phyloP scores from a whole-genome alignment of 2,888 invertebrate genomes.

The Spilarctia lutea region DNA sequence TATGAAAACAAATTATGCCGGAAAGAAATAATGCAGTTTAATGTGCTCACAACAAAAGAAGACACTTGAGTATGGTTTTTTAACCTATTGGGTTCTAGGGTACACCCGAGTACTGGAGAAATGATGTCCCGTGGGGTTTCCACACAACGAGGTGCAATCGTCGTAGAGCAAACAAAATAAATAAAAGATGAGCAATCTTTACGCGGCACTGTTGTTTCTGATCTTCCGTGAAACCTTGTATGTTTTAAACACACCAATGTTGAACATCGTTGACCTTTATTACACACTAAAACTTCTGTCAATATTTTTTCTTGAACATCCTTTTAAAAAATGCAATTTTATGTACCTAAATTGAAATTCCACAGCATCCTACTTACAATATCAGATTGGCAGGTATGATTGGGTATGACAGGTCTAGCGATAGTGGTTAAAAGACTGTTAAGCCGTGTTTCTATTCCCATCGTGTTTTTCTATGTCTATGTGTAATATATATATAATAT shows the following conservation, averaged over 20 bases:
- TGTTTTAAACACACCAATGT: background rate
- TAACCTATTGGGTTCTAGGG: too few species aligned
- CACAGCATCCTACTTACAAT: background rate
- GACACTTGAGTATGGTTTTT: background rate
- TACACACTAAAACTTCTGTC: background rate
- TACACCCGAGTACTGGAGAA: too few species aligned
- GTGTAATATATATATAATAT: background rate
- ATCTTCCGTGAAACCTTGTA: background rate
- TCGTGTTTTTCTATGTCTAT: too few species aligned
- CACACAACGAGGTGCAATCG: background rate
- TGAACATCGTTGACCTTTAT: background rate
- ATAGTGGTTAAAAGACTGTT: background rate
- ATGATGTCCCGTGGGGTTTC: too few species aligned
- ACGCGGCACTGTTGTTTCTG: background rate
- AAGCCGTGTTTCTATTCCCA: background rate
- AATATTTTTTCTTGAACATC: too few species aligned
- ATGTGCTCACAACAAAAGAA: background rate
- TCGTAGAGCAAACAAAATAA: background rate
- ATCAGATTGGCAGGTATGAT: background rate
- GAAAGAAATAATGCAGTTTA: background rate
- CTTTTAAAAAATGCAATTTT: background rate
- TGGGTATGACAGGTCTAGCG: background rate
- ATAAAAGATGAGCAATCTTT: background rate
- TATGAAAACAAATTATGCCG: too few species aligned
- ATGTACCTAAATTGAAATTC: too few species aligned